These are phyloP conservation scores for Mormoops blainvillei DNA, from an alignment of 2,113 vertebrate species.

Conservation along the genomic window DNA sequence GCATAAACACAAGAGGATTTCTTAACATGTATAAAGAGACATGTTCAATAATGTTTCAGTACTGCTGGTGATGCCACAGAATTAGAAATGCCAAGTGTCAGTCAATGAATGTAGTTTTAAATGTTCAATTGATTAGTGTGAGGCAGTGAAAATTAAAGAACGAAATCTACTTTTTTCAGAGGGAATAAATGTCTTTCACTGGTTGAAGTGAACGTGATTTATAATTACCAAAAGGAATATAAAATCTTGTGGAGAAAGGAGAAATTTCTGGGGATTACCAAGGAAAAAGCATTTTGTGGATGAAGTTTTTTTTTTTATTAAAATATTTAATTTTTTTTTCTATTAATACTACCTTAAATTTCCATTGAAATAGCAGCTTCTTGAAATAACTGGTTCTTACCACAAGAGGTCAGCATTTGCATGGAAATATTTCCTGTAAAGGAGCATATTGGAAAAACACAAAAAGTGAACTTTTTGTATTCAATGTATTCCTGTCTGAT, in stretches of 20 bases:
- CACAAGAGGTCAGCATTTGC: constrained; percentile 74
- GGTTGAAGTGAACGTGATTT: not conserved
- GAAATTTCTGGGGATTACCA: not conserved
- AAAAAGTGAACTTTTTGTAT: not conserved
- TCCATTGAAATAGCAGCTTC: not conserved
- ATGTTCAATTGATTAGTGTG: not conserved
- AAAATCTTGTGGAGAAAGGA: not conserved
- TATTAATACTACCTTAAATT: not conserved
- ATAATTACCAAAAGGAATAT: not conserved
- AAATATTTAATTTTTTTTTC: constrained; percentile 45
- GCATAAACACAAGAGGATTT: not conserved
- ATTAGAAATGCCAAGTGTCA: not conserved
- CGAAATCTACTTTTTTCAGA: not conserved
- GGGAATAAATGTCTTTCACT: not conserved
- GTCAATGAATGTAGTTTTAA: not conserved
- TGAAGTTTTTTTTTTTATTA: not conserved
- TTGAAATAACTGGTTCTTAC: constrained; percentile 47
- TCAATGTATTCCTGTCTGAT: not conserved
- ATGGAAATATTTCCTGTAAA: constrained; percentile 35
- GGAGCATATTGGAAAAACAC: not conserved
- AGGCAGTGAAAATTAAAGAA: constrained; percentile 5
- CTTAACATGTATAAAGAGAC: not conserved
- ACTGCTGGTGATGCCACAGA: not conserved
- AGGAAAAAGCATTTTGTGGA: not conserved
- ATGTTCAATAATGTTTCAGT: not conserved